A percentile compares a stretch with the other conserved stretches of the same genome.
Evolutionary conservation across 2,888 invertebrate genomes (phyloP).

Genomic region (Endotricha flammealis): DNA sequence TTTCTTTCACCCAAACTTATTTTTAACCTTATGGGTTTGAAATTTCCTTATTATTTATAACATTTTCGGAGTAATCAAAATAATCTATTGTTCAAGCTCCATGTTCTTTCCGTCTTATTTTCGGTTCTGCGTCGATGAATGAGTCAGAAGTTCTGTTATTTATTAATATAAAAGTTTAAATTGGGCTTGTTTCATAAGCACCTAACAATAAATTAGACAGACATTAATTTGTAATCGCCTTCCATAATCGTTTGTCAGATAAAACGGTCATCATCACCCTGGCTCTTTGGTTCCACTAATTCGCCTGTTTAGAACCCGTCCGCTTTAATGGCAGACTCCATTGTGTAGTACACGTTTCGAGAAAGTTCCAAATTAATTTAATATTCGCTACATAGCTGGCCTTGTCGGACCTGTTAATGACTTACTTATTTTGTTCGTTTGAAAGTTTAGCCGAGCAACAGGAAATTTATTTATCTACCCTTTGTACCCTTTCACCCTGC

Average conservation of each 20-base stretch:
- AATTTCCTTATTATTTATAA: no score
- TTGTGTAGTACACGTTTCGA: conserved; percentile 40
- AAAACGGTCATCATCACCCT: background rate
- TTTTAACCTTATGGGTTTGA: no score
- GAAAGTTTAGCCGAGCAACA: conserved; percentile 30
- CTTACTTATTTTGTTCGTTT: conserved; percentile 48
- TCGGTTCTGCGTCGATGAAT: no score
- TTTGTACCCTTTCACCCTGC: conserved; percentile 10
- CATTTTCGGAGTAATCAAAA: no score
- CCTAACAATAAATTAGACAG: no score
- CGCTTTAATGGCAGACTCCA: conserved; percentile 37
- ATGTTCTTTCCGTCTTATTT: no score
- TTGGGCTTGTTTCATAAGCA: no score
- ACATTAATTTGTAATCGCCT: background rate
- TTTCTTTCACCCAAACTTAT: no score
- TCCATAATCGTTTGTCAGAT: background rate
- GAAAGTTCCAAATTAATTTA: conserved; percentile 62
- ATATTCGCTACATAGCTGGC: conserved; percentile 44
- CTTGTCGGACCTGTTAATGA: conserved; percentile 42
- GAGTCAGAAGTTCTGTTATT: no score
- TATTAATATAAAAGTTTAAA: no score
- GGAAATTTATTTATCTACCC: conserved; percentile 31
- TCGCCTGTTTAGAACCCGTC: conserved; percentile 31
- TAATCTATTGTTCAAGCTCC: no score
- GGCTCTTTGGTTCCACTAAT: conserved; percentile 26